These are phyloP conservation scores for Onthophagus taurus DNA, from an alignment of 1,140 invertebrate species.

Conservation along the genomic window DNA sequence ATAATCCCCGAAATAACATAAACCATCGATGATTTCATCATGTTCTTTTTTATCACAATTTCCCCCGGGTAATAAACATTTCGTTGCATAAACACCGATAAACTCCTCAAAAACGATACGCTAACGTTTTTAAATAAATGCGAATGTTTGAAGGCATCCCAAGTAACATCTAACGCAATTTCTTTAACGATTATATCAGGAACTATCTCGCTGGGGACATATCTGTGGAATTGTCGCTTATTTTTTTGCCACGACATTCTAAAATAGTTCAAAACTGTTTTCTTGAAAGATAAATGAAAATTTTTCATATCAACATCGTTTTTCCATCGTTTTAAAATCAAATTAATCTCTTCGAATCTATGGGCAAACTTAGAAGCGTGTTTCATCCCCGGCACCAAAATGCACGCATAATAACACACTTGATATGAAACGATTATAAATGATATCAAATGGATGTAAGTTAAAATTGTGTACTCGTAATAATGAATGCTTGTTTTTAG, in stretches of 20 bases:
- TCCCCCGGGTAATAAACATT: slow-evolving; percentile 7
- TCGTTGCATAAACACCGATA: slow-evolving; percentile 3
- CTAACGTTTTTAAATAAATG: slow-evolving; percentile 14
- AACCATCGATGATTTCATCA: slow-evolving; percentile 13
- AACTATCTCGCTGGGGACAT: background rate
- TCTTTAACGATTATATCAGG: slow-evolving; percentile 7
- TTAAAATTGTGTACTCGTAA: no score
- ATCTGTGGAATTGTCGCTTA: no score
- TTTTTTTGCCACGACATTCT: background rate
- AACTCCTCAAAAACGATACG: slow-evolving; percentile 8
- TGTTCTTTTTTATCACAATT: slow-evolving; percentile 1
- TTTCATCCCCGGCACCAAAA: slow-evolving; percentile 1
- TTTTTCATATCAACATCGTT: background rate
- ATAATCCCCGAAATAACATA: slow-evolving; percentile 17
- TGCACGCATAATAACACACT: no score
- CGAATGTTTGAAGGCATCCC: slow-evolving; percentile 19
- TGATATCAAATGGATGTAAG: no score
- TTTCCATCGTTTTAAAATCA: no score
- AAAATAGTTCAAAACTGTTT: background rate
- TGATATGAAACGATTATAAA: no score
- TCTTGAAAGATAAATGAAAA: background rate
- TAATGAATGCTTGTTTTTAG: no score
- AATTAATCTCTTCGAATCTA: background rate
- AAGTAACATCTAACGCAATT: slow-evolving; percentile 13
- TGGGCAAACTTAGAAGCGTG: slow-evolving; percentile 1